Evolutionary conservation across 2,888 invertebrate genomes (phyloP).

Genomic region (Halictus ligatus): DNA sequence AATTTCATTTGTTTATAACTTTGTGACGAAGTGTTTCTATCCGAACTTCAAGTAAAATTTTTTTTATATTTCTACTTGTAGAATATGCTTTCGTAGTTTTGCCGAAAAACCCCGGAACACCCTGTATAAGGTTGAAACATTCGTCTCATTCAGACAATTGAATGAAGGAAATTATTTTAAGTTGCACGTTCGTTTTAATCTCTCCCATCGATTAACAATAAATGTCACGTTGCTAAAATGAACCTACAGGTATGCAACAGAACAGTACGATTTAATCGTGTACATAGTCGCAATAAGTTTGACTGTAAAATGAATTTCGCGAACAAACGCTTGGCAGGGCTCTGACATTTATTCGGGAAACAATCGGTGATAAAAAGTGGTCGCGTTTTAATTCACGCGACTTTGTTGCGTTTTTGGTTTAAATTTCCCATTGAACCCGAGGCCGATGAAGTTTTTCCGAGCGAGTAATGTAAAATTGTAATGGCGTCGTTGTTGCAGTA

Average conservation of each 20-base stretch:
- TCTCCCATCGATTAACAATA: not conserved
- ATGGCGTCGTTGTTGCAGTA: constrained; percentile 23
- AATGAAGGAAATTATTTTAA: not conserved
- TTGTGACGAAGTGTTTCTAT: too few species aligned
- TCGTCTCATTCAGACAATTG: not conserved
- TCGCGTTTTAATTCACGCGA: constrained; percentile 11
- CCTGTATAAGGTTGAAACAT: not conserved
- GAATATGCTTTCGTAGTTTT: too few species aligned
- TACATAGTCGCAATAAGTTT: constrained; percentile 18
- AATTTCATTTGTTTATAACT: too few species aligned
- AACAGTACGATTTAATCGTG: constrained; percentile 6
- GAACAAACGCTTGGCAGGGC: not conserved
- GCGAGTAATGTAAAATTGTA: constrained; percentile 42
- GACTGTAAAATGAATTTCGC: constrained; percentile 17
- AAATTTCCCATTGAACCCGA: constrained; percentile 15
- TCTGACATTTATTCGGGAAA: constrained; percentile 29
- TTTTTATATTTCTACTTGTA: too few species aligned
- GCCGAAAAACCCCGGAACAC: too few species aligned
- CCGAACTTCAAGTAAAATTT: too few species aligned
- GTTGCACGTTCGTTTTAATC: constrained; percentile 1
- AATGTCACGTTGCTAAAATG: not conserved
- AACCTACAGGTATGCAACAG: not conserved
- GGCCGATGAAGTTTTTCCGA: constrained; percentile 40
- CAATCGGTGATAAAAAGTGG: constrained; percentile 38
- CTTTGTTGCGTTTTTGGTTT: constrained; percentile 21